A percentile compares a stretch with the other conserved stretches of the same genome.
These are phyloP conservation scores for Lucifuga dentata DNA, from an alignment of 2,113 vertebrate genomes.

Conservation along the genomic window DNA sequence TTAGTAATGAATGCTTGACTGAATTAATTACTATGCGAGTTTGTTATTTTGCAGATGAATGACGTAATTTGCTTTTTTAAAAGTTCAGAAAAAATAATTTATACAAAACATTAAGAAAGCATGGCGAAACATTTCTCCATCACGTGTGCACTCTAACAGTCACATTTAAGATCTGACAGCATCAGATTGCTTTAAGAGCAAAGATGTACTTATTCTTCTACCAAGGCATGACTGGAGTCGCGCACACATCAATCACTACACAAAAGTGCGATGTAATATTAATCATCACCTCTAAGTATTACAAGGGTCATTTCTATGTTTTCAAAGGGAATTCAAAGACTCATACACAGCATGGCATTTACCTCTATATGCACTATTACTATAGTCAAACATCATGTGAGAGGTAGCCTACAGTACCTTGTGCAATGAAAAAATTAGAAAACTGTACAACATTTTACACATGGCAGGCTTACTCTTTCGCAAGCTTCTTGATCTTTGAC, in stretches of 20 bases:
- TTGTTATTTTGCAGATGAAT: not conserved
- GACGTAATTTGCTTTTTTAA: not conserved
- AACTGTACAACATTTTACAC: constrained; percentile 76
- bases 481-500: constrained; percentile 54
- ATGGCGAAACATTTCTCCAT: constrained; percentile 34
- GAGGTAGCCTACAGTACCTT: constrained; percentile 80
- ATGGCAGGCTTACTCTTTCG: constrained; percentile 58
- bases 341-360: constrained; percentile 52
- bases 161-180: constrained; percentile 28
- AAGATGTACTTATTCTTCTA: constrained; percentile 8
- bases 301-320: constrained; percentile 38
- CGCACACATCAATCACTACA: constrained; percentile 4
- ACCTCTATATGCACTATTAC: constrained; percentile 49
- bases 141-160: constrained; percentile 33
- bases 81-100: constrained; percentile 40
- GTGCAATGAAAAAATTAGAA: constrained; percentile 63
- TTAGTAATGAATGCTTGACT: too few relatives aligned
- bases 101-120: constrained; percentile 6
- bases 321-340: constrained; percentile 51
- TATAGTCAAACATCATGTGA: constrained; percentile 60
- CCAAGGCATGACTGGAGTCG: constrained; percentile 14
- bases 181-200: constrained; percentile 30
- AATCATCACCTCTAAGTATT: constrained; percentile 36
- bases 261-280: constrained; percentile 35
- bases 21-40: constrained; percentile 1